A percentile compares a stretch with the other conserved stretches of the same genome.
Conservation (phyloP, 2,797 vertebrate species). For the Tympanoctomys barrerae region DNA sequence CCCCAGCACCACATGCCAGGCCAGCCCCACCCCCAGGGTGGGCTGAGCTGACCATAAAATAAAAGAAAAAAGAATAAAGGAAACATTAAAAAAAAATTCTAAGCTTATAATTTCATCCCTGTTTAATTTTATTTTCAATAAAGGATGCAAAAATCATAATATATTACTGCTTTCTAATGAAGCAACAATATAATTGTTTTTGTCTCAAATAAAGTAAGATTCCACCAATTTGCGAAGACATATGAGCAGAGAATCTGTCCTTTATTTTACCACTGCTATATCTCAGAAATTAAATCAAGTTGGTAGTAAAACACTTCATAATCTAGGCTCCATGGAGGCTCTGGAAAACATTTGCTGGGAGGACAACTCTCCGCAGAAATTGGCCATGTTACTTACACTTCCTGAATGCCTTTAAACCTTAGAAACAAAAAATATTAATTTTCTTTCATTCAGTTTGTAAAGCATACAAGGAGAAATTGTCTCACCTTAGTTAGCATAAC, state of each 20-base stretch:
- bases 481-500: not conserved
- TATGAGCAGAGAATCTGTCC: not conserved
- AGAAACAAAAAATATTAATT: slow-evolving; percentile 13
- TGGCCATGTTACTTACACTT: not conserved
- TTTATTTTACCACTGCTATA: not conserved
- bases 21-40: too few relatives aligned
- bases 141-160: not conserved
- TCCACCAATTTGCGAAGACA: slow-evolving; percentile 6
- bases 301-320: not conserved
- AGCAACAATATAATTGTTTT: slow-evolving; percentile 47
- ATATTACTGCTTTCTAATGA: not conserved
- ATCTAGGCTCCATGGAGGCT: not conserved
- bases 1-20: too few relatives aligned
- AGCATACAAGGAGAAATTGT: not conserved
- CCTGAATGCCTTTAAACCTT: slow-evolving; percentile 46
- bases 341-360: not conserved
- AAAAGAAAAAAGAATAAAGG: too few relatives aligned
- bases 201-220: slow-evolving; percentile 44
- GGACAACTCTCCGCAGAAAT: not conserved
- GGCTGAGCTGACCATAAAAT: too few relatives aligned
- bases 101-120: slow-evolving; percentile 48
- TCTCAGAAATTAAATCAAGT: slow-evolving; percentile 53
- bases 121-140: slow-evolving; percentile 41
- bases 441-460: not conserved
- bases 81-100: not conserved